Conservation (phyloP, 1,140 invertebrate genomes). For the Heliconius hermathena region DNA sequence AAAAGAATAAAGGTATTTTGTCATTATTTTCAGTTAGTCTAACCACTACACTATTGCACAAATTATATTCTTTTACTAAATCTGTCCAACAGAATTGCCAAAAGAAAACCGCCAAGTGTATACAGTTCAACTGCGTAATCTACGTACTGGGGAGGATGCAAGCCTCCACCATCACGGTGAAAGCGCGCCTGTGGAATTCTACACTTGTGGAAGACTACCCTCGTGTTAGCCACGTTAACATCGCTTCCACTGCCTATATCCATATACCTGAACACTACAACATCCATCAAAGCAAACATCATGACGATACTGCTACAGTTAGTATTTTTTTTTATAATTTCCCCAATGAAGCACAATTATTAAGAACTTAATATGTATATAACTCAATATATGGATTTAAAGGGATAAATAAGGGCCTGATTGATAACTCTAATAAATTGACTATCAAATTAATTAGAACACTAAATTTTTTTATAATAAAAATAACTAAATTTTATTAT, state of each 20-base stretch:
- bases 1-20: too few relatives aligned
- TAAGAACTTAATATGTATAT: too few relatives aligned
- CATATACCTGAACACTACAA: slow-evolving; percentile 86
- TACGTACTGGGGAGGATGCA: slow-evolving; percentile 88
- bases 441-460: neutral
- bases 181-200: slow-evolving; percentile 94
- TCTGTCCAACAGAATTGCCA: slow-evolving; percentile 85
- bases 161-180: slow-evolving; percentile 89
- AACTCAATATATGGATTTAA: too few relatives aligned
- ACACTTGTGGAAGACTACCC: slow-evolving; percentile 94
- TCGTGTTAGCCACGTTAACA: slow-evolving; percentile 90
- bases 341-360: too few relatives aligned
- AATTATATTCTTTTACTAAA: neutral
- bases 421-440: neutral
- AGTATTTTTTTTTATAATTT: slow-evolving; percentile 32
- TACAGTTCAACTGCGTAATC: slow-evolving; percentile 91
- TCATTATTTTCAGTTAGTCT: too few relatives aligned
- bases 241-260: slow-evolving; percentile 89
- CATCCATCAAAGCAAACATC: slow-evolving; percentile 87
- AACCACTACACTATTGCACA: too few relatives aligned
- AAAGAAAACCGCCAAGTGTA: slow-evolving; percentile 90
- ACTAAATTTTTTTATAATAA: too few relatives aligned
- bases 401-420: neutral
- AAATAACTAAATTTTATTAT: too few relatives aligned
- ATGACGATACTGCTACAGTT: slow-evolving; percentile 85